Conservation (phyloP, 2,888 invertebrate genomes). For the Andrena minutula region DNA sequence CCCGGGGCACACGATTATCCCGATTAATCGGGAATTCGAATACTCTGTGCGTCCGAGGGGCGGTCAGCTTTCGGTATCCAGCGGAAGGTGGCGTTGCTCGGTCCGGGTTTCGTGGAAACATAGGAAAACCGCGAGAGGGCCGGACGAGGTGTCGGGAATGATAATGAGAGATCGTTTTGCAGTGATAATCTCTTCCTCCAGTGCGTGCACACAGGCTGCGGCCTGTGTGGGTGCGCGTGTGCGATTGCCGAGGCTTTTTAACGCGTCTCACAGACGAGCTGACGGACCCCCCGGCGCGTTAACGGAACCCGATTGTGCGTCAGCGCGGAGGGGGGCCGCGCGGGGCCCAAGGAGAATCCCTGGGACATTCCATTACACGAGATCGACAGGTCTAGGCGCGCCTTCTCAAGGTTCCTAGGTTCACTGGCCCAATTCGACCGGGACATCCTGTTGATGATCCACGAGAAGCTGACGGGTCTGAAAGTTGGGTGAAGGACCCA, state of each 20-base stretch:
- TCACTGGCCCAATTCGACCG: not conserved
- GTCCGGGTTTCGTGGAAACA: not conserved
- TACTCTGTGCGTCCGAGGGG: not conserved
- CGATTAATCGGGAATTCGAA: slow-evolving; percentile 29
- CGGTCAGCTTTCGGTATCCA: not conserved
- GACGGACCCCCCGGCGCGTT: slow-evolving; percentile 78
- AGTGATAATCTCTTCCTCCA: slow-evolving; percentile 78
- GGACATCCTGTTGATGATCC: not conserved
- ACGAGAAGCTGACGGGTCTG: not conserved
- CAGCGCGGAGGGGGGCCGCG: slow-evolving; percentile 43
- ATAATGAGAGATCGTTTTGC: slow-evolving; percentile 81
- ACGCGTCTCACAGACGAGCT: slow-evolving; percentile 68
- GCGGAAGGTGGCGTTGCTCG: not conserved
- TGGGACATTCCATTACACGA: slow-evolving; percentile 55
- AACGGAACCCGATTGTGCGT: slow-evolving; percentile 76
- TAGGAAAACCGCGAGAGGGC: slow-evolving; percentile 4
- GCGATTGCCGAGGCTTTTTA: slow-evolving; percentile 63
- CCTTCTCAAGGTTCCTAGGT: slow-evolving; percentile 1
- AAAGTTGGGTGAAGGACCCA: not conserved
- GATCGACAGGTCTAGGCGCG: slow-evolving; percentile 48
- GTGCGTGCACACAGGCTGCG: slow-evolving; percentile 6
- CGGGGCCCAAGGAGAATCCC: slow-evolving; percentile 28
- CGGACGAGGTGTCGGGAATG: slow-evolving; percentile 78
- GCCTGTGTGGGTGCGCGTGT: slow-evolving; percentile 24
- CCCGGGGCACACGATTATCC: slow-evolving; percentile 35